Base-by-base conservation (phyloP, 2,888 invertebrate species). In the Cinara cedri region DNA sequence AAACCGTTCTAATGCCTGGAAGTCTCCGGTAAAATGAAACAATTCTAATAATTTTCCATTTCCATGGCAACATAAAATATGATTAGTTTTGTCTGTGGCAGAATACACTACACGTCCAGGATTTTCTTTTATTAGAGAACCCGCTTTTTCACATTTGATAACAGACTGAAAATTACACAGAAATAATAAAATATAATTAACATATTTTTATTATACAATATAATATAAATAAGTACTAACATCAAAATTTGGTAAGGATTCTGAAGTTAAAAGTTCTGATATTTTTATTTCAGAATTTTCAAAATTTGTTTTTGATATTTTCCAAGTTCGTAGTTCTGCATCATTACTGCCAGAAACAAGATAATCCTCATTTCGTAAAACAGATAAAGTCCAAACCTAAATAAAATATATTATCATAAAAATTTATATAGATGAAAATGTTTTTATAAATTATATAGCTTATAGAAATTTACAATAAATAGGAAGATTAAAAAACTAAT, bases 321-420 rank as follows among this genome's bases (percentile, higher is more conserved):
- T 91, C 92, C 95, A 98, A 0, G 97, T 93, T 83, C 92, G 88
- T 82, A 98, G 87, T 85, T 94, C 93, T 83, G 91, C 91, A 85
- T 96, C 96, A 82, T 91, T 90, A 83, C 92, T 92, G 21, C 97
- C 98, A 11, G 95, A 93, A n/a, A 98, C 90, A 83, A 98, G 87
- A 84, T 94, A 91, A 68, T 90, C 89, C 84, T 94, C 94, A 84
- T 94, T 89, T 84, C 92, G 92, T 44, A 94, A 86, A 65, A 97
- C 86, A 49, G 90, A 89, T 84, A 97, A 89, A 62, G 92, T 91
- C 94, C 97, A 97, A 26, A 98, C 91, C 93, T 93, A 84, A 21
- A 42, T 24, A 57, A 62, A 46, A 24, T 21, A 44, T 46, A 60
- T 14, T 70, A 0, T 24, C 3, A 16, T 34, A 34, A 34, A 34